These are phyloP conservation scores for Eulemur coronatus DNA, from an alignment of 2,797 vertebrate species.

Conservation along the genomic window DNA sequence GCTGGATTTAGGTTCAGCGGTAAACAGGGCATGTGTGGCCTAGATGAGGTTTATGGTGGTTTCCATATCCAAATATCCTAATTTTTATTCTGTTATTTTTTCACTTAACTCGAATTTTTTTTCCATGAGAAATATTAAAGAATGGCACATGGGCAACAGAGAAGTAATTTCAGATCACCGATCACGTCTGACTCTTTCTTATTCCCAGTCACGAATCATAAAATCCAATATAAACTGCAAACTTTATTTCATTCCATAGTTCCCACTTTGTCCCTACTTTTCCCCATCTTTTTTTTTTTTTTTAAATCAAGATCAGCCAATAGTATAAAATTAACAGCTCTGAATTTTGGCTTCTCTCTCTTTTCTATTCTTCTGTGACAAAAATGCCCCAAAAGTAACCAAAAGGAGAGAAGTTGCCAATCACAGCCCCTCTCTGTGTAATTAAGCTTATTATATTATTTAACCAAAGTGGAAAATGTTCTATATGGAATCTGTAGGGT, in stretches of 20 bases:
- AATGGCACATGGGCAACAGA: neutral
- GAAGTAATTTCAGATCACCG: neutral
- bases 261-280: neutral
- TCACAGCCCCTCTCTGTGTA: neutral
- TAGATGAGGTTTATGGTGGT: neutral
- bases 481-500: neutral
- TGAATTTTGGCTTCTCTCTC: neutral
- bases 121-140: constrained; percentile 41
- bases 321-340: neutral
- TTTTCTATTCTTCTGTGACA: neutral
- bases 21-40: neutral
- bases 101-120: neutral
- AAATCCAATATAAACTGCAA: constrained; percentile 12
- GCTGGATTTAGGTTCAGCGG: neutral
- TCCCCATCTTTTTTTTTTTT: neutral
- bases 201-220: constrained; percentile 29
- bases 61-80: neutral
- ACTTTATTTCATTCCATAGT: constrained; percentile 13
- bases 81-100: constrained; percentile 7
- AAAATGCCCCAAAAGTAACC: constrained; percentile 23
- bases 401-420: neutral
- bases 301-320: neutral
- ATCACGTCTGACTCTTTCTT: neutral
- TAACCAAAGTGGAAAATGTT: neutral
- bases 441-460: neutral